These are phyloP conservation scores for Chaetodon trifascialis DNA, from an alignment of 2,113 vertebrate genomes.

Conservation along the genomic window DNA sequence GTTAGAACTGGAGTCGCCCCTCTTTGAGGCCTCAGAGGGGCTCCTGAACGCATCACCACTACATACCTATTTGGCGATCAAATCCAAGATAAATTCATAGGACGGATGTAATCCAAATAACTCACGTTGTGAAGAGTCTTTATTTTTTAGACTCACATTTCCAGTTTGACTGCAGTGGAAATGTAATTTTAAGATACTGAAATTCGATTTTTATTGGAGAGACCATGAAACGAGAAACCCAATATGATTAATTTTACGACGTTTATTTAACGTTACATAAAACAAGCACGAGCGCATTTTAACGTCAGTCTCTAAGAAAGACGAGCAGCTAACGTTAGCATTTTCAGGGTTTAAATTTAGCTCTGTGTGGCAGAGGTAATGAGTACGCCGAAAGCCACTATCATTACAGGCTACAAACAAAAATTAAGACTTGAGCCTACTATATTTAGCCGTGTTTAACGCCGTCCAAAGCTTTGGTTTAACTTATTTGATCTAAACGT, in stretches of 20 bases:
- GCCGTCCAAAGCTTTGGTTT: not conserved
- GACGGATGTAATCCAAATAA: too few species aligned
- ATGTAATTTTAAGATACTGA: not conserved
- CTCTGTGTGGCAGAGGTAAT: not conserved
- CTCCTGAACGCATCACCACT: slow-evolving; percentile 37
- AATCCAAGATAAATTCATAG: not conserved
- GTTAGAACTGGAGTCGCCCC: too few species aligned
- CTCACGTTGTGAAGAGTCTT: too few species aligned
- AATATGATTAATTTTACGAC: too few species aligned
- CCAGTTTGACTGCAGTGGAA: not conserved
- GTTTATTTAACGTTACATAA: not conserved
- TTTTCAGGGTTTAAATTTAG: slow-evolving; percentile 16
- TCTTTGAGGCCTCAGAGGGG: not conserved
- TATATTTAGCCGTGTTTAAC: not conserved
- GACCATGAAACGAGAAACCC: not conserved
- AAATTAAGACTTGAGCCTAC: slow-evolving; percentile 7
- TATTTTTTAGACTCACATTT: not conserved
- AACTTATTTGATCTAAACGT: not conserved
- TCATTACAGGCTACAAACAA: not conserved
- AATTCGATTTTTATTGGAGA: not conserved
- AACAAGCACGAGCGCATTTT: not conserved
- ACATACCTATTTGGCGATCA: not conserved
- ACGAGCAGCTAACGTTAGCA: not conserved
- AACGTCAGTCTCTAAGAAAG: not conserved
- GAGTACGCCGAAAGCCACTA: not conserved